Percentiles rank a stretch among this genome's conserved stretches.
Conservation (phyloP, 2,113 vertebrate species). For the Rhinolophus sinicus region DNA sequence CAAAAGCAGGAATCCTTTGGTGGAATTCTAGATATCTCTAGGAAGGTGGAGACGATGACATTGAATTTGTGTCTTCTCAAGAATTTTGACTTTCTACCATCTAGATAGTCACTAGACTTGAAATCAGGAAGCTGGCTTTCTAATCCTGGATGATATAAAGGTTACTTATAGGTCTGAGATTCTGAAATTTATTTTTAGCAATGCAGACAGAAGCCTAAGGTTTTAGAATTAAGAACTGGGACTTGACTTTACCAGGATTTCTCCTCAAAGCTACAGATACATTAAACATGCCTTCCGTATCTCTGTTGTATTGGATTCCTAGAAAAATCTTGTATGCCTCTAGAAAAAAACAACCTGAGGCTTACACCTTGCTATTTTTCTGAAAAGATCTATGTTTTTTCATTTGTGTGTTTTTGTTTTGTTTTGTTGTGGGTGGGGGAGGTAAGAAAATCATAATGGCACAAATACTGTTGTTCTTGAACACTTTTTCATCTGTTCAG, state of each 20-base stretch:
- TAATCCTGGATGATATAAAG: neutral
- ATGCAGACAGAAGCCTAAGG: neutral
- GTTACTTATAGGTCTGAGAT: neutral
- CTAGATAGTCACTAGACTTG: neutral
- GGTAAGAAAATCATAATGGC: neutral
- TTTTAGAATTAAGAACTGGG: neutral
- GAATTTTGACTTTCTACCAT: neutral
- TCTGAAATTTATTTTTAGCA: neutral
- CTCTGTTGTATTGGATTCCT: neutral
- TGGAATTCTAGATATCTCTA: neutral
- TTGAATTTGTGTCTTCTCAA: neutral
- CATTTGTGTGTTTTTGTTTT: neutral
- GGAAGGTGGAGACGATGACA: neutral
- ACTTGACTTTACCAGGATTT: neutral
- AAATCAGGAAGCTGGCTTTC: neutral
- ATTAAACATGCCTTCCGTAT: neutral
- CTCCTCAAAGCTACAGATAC: neutral
- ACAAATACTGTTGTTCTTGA: neutral
- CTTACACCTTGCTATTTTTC: neutral
- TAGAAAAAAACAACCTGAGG: neutral
- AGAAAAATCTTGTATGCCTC: neutral
- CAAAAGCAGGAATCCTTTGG: neutral
- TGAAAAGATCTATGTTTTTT: neutral
- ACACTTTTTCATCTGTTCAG: neutral
- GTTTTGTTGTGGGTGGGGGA: no score